phyloP scores from a whole-genome alignment of 2,113 vertebrate genomes.

The Epinephelus cyanopodus region DNA sequence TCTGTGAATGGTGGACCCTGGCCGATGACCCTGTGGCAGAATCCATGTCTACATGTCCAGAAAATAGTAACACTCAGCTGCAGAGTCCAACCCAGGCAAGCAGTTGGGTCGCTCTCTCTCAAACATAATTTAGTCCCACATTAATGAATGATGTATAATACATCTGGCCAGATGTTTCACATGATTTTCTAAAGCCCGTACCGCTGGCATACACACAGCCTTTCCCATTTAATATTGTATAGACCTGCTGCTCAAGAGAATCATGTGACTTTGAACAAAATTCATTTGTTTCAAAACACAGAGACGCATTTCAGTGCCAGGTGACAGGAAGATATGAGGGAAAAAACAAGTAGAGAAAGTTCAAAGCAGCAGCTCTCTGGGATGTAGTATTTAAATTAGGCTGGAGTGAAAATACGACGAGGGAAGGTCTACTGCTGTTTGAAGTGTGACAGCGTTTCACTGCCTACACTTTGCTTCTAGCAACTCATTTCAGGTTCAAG shows the following conservation, averaged over 20 bases:
- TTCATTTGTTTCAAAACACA: constrained; percentile 53
- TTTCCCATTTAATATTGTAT: constrained; percentile 53
- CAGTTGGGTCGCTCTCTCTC: constrained; percentile 15
- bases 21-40: background rate
- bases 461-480: constrained; percentile 33
- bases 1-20: background rate
- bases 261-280: constrained; percentile 23
- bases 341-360: constrained; percentile 32
- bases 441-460: constrained; percentile 45
- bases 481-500: constrained; percentile 41
- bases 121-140: constrained; percentile 25
- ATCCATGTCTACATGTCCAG: background rate
- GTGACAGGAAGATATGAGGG: constrained; percentile 37
- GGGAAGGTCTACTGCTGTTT: constrained; percentile 52
- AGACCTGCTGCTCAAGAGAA: constrained; percentile 46
- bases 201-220: constrained; percentile 5
- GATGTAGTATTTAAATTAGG: constrained; percentile 58
- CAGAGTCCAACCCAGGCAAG: background rate
- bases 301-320: constrained; percentile 32
- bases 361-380: constrained; percentile 39
- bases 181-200: constrained; percentile 22
- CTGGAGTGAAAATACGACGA: constrained; percentile 33
- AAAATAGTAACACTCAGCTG: background rate
- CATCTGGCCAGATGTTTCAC: constrained; percentile 25
- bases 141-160: constrained; percentile 38